phyloP scores from a whole-genome alignment of 2,888 invertebrate species.

The Mesorhabditis sp. region DNA sequence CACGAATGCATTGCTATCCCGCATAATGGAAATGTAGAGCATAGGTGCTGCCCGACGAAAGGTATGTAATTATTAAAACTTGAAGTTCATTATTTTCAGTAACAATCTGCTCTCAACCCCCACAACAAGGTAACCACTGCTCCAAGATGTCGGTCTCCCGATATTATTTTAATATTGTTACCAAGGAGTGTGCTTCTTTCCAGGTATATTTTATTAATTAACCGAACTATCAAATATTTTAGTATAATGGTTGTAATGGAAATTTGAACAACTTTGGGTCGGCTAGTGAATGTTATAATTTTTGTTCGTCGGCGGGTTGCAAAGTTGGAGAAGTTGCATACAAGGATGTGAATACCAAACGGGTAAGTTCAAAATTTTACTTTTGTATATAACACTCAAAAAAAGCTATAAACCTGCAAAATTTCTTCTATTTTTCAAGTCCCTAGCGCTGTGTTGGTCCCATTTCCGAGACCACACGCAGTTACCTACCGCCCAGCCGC shows the following conservation, averaged over 20 bases:
- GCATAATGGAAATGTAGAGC: constrained; percentile 37
- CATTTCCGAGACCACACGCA: too few relatives aligned
- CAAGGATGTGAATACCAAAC: constrained; percentile 48
- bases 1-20: constrained; percentile 49
- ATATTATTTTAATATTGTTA: constrained; percentile 41
- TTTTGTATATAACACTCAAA: neutral
- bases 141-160: constrained; percentile 40
- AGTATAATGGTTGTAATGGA: constrained; percentile 49
- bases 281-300: constrained; percentile 46
- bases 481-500: too few relatives aligned
- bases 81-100: constrained; percentile 19
- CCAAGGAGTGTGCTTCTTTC: constrained; percentile 33
- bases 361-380: constrained; percentile 12
- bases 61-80: constrained; percentile 17
- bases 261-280: constrained; percentile 48
- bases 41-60: constrained; percentile 52
- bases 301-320: constrained; percentile 52
- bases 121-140: constrained; percentile 50
- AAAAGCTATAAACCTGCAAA: neutral
- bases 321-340: constrained; percentile 48
- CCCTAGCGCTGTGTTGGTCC: too few relatives aligned
- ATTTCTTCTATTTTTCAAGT: too few relatives aligned
- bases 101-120: constrained; percentile 51
- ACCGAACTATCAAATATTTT: neutral
- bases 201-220: constrained; percentile 12